Evolutionary conservation across 2,797 vertebrate species (phyloP).

Genomic region (Mormyrus proboscirostris): DNA sequence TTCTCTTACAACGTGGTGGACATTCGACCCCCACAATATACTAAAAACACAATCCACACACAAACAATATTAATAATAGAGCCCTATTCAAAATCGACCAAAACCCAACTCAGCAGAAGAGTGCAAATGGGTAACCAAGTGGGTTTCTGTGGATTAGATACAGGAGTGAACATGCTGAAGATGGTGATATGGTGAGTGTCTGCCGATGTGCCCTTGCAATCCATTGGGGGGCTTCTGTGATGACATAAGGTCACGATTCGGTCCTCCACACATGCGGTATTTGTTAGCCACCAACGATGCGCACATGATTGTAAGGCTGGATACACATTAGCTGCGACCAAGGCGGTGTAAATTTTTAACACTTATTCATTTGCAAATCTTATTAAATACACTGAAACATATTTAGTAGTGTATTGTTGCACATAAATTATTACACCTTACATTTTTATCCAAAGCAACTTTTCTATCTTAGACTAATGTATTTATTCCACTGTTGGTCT

Average conservation of each 20-base stretch:
- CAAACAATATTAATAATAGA: background rate
- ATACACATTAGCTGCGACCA: background rate
- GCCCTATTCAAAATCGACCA: background rate
- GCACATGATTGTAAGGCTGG: background rate
- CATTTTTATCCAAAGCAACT: background rate
- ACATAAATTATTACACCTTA: background rate
- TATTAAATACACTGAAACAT: background rate
- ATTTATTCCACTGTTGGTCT: background rate
- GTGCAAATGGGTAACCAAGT: background rate
- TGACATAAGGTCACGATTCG: background rate
- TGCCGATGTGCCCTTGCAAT: background rate
- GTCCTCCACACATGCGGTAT: background rate
- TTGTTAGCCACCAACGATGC: background rate
- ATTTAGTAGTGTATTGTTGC: background rate
- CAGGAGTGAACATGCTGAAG: background rate
- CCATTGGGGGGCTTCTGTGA: background rate
- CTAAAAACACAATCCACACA: background rate
- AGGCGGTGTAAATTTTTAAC: background rate
- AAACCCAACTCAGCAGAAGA: background rate
- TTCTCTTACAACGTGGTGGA: no score
- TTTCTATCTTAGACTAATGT: background rate
- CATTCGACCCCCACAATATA: background rate
- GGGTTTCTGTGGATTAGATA: background rate
- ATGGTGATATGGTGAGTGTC: background rate
- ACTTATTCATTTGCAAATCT: background rate